Evolutionary conservation across 2,113 vertebrate genomes (phyloP), one percentile per base, ranked within the genome.

Genomic region (Stegastes partitus): DNA sequence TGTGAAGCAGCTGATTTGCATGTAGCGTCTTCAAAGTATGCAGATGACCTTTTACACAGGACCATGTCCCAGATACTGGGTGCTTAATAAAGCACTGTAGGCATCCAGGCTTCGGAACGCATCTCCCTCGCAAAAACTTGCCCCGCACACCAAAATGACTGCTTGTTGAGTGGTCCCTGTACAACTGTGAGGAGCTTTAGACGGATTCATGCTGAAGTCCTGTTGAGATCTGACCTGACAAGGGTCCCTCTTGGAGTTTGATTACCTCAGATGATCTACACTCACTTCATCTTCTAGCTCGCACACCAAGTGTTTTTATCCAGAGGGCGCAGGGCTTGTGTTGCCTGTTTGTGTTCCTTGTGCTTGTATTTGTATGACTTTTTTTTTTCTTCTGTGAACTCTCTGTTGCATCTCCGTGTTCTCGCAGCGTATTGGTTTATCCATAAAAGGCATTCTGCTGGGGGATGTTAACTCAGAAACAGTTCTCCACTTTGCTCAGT

Each of bases 171-270:
- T 37, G 64, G 66, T 73, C 72, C 67, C 72, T 68, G 72, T 72
- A 25, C 79, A 72, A 25, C 81, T 53, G 56, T 1, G 25, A 54
- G 44, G 72, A 69, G 81, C 81, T 75, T 26, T 25, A 75, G 77
- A 76, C 12, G n/a, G 72, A 82, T 73, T 74, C 68, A 18, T 85
- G 81, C 76, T 77, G 82, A 86, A 82, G 77, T 79, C 81, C 64
- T 88, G 70, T 61, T 11, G 65, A 88, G 64, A 90, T 87, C 67
- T 70, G 81, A 89, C 87, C 84, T 87, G 87, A 91, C 91, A 84
- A 68, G 71, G 51, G 49, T 84, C 14, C 68, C 84, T 82, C n/a
- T 71, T 67, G 69, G 76, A 85, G 75, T 81, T 77, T 79, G 66
- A 87, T 82, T 82, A 83, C 87, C 68, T 85, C 75, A 65, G 56